Conservation (phyloP, 2,113 vertebrate genomes). For the Halcyon senegalensis region DNA sequence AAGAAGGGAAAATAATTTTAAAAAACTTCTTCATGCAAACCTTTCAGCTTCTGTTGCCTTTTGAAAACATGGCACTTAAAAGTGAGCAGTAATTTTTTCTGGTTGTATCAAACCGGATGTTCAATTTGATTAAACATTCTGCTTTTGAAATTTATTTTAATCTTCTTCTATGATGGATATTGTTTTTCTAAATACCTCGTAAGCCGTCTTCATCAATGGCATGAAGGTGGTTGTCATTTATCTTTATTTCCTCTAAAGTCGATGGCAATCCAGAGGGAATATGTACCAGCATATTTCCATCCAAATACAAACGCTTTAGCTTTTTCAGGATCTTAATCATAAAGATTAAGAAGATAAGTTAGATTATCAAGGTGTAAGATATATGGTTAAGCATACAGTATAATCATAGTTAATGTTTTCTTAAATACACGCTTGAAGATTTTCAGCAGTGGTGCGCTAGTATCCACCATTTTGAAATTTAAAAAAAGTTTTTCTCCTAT, state of each 20-base stretch:
- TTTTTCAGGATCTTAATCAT: slow-evolving; percentile 83
- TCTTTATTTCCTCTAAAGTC: slow-evolving; percentile 91
- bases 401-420: not conserved
- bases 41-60: not conserved
- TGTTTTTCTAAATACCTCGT: slow-evolving; percentile 76
- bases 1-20: not conserved
- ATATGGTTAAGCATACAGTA: not conserved
- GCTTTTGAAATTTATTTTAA: not conserved
- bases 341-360: not conserved
- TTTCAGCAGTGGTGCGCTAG: not conserved
- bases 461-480: not conserved
- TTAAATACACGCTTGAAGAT: not conserved
- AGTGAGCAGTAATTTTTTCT: not conserved
- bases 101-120: not conserved
- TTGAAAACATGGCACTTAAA: not conserved
- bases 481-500: not conserved
- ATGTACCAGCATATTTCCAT: slow-evolving; percentile 85
- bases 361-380: not conserved
- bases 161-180: not conserved
- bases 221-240: slow-evolving; percentile 91
- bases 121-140: not conserved
- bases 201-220: slow-evolving; percentile 80
- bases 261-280: slow-evolving; percentile 85
- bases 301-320: slow-evolving; percentile 89
- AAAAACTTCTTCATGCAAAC: not conserved